These are phyloP conservation scores for Brachionus rotundiformis DNA, from an alignment of 1,140 invertebrate species.

Conservation along the genomic window DNA sequence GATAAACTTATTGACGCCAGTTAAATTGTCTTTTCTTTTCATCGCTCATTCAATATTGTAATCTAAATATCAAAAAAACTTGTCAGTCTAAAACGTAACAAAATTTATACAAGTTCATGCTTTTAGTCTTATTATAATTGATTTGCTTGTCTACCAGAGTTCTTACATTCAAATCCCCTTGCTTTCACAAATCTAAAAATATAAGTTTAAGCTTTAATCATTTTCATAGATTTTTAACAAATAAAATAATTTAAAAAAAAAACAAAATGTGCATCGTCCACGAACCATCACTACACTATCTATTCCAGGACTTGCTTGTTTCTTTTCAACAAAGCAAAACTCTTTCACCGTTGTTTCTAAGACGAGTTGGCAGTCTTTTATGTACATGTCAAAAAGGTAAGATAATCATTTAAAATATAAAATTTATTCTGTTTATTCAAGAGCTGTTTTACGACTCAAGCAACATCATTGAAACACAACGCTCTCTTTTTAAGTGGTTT, in stretches of 20 bases:
- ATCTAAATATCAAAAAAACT: neutral
- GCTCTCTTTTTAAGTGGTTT: conserved; percentile 32
- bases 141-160: conserved; percentile 1
- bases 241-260: neutral
- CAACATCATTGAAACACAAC: conserved; percentile 38
- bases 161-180: neutral
- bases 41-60: neutral
- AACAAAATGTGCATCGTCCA: conserved; percentile 42
- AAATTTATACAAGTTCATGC: neutral
- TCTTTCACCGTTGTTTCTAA: conserved; percentile 18
- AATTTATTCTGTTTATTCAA: neutral
- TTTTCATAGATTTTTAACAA: neutral
- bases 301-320: conserved; percentile 31
- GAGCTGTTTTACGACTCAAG: conserved; percentile 25
- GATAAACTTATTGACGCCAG: neutral
- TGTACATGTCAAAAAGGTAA: conserved; percentile 49
- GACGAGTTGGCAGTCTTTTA: conserved; percentile 32
- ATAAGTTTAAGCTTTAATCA: conserved; percentile 31
- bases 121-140: neutral
- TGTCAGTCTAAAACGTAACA: conserved; percentile 4
- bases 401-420: neutral
- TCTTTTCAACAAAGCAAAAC: conserved; percentile 26
- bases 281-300: conserved; percentile 33
- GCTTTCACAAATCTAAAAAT: neutral
- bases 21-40: neutral